These are phyloP conservation scores for Eumerus sabulonum DNA, from an alignment of 2,888 invertebrate genomes.

Conservation along the genomic window DNA sequence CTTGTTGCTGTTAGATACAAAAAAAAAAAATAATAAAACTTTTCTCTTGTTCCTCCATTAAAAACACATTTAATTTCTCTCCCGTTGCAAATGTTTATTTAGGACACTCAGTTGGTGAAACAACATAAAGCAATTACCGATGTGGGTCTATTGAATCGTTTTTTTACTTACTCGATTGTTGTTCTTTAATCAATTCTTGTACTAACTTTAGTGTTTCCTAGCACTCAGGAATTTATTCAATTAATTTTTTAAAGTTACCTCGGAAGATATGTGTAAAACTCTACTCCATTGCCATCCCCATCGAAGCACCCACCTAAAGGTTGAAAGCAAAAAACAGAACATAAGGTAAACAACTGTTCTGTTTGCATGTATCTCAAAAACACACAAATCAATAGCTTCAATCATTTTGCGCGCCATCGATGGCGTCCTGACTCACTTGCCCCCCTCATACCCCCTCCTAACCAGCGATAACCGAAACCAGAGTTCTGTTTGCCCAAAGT, in stretches of 20 bases:
- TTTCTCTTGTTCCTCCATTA: conserved; percentile 5
- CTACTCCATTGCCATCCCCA: too few relatives aligned
- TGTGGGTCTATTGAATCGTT: neutral
- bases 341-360: conserved; percentile 25
- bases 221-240: too few relatives aligned
- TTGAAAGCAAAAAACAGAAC: neutral
- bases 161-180: neutral
- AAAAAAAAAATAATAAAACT: too few relatives aligned
- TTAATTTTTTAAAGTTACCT: too few relatives aligned
- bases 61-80: conserved; percentile 18
- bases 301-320: neutral
- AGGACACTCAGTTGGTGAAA: conserved; percentile 13
- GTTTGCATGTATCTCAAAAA: conserved; percentile 33
- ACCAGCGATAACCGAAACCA: conserved; percentile 16
- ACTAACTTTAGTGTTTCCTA: too few relatives aligned
- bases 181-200: conserved; percentile 15
- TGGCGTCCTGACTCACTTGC: conserved; percentile 57
- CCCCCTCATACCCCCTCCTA: neutral
- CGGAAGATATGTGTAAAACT: too few relatives aligned
- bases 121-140: conserved; percentile 30
- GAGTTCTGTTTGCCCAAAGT: conserved; percentile 63
- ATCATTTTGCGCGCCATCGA: conserved; percentile 59
- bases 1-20: too few relatives aligned
- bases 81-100: conserved; percentile 12
- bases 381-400: conserved; percentile 58